phyloP scores from a whole-genome alignment of 2,888 invertebrate genomes.

The Morpho helenor region DNA sequence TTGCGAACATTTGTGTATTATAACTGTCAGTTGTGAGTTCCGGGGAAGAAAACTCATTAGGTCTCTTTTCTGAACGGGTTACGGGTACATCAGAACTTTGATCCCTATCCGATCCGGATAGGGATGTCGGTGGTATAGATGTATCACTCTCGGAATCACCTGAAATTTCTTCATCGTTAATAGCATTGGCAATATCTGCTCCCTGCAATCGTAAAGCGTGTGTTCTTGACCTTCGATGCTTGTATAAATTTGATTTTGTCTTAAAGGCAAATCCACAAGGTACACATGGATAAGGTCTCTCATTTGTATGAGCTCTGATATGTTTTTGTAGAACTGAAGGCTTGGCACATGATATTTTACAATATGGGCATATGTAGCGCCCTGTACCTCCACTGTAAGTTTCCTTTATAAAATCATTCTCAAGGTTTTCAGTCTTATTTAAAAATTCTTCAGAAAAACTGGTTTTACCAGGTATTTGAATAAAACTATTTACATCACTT shows the following conservation, averaged over 20 bases:
- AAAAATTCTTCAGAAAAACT: slow-evolving; percentile 75
- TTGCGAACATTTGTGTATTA: slow-evolving; percentile 38
- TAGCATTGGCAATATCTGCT: slow-evolving; percentile 69
- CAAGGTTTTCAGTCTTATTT: slow-evolving; percentile 77
- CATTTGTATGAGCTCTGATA: slow-evolving; percentile 95
- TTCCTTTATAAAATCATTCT: slow-evolving; percentile 74
- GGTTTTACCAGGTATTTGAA: slow-evolving; percentile 75
- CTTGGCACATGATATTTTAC: slow-evolving; percentile 93
- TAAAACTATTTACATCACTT: slow-evolving; percentile 72
- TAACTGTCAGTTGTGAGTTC: slow-evolving; percentile 55
- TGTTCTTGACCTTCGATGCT: slow-evolving; percentile 89
- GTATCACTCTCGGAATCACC: slow-evolving; percentile 81
- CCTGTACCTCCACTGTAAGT: slow-evolving; percentile 74
- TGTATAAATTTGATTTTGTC: slow-evolving; percentile 95
- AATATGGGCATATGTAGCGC: slow-evolving; percentile 92
- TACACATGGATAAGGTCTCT: slow-evolving; percentile 93
- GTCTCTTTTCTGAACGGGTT: slow-evolving; percentile 55
- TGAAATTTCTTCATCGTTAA: slow-evolving; percentile 79
- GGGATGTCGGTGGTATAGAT: slow-evolving; percentile 60
- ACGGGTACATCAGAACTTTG: slow-evolving; percentile 60
- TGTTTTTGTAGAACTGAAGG: slow-evolving; percentile 96
- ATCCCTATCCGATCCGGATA: slow-evolving; percentile 48
- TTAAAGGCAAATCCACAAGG: slow-evolving; percentile 96
- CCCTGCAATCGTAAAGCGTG: slow-evolving; percentile 84
- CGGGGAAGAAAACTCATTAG: slow-evolving; percentile 62